Conservation (phyloP, 1,140 invertebrate genomes). For the Vollenhovia emeryi region DNA sequence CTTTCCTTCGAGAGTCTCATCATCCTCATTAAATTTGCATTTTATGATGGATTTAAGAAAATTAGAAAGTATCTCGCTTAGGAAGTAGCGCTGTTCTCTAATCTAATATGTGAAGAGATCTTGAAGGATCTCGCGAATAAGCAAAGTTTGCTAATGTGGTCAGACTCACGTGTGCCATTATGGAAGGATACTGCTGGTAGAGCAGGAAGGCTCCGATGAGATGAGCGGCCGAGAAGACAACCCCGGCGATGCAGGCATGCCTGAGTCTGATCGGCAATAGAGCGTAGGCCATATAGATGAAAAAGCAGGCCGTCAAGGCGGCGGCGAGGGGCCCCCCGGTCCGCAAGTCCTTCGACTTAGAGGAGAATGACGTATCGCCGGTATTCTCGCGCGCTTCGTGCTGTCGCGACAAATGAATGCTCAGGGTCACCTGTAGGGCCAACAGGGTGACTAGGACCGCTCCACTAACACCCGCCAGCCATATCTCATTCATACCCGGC, state of each 20-base stretch:
- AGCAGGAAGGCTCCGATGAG: constrained; percentile 83
- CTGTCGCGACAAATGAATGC: constrained; percentile 81
- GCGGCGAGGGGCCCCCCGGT: constrained; percentile 85
- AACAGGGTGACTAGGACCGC: constrained; percentile 91
- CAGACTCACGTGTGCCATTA: constrained; percentile 80
- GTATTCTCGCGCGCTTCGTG: constrained; percentile 58
- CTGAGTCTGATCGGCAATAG: constrained; percentile 93
- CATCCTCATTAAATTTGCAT: background rate
- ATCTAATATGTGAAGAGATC: background rate
- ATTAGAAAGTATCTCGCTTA: background rate
- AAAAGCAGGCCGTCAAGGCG: constrained; percentile 90
- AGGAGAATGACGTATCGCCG: constrained; percentile 8
- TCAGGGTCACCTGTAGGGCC: constrained; percentile 87
- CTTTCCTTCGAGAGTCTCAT: background rate
- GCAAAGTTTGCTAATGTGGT: background rate
- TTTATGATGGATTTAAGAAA: background rate
- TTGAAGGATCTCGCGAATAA: background rate
- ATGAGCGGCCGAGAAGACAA: constrained; percentile 89
- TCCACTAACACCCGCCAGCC: constrained; percentile 93
- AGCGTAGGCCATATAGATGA: constrained; percentile 95
- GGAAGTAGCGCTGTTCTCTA: background rate
- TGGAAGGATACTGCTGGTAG: constrained; percentile 80
- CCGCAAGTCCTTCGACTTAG: constrained; percentile 67
- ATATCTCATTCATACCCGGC: constrained; percentile 94
- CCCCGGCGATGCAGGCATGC: constrained; percentile 91